Conservation (phyloP, 2,888 invertebrate genomes). For the Bombylius discolor region DNA sequence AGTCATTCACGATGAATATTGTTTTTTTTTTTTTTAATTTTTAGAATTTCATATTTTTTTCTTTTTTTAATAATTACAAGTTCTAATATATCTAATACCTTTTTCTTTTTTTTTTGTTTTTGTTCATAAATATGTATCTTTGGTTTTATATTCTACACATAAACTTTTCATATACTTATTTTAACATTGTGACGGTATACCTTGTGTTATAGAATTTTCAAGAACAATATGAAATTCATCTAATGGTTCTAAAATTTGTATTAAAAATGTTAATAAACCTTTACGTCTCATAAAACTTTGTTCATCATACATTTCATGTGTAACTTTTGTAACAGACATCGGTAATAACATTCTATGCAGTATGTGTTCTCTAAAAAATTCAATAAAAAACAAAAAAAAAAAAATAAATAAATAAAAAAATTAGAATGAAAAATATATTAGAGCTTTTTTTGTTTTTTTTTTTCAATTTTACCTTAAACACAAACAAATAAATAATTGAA, state of each 20-base stretch:
- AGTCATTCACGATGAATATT: no score
- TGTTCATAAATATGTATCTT: no score
- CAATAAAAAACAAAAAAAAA: not conserved
- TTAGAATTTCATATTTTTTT: no score
- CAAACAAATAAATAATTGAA: constrained; percentile 90
- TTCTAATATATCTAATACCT: no score
- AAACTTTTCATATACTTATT: not conserved
- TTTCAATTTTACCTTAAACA: constrained; percentile 59
- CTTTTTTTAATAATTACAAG: no score
- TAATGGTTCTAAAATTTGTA: constrained; percentile 80
- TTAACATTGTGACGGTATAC: constrained; percentile 36
- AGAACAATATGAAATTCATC: constrained; percentile 79
- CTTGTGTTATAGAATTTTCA: constrained; percentile 67
- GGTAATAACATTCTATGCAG: constrained; percentile 85
- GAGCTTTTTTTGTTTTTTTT: not conserved
- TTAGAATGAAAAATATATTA: constrained; percentile 1
- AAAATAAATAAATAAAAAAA: not conserved
- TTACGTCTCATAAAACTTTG: constrained; percentile 84
- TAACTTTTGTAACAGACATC: constrained; percentile 79
- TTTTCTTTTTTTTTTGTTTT: no score
- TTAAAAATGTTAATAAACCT: constrained; percentile 71
- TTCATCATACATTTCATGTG: constrained; percentile 91
- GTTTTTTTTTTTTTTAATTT: no score
- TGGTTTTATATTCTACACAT: no score
- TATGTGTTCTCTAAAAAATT: constrained; percentile 59